Evolutionary conservation across 2,888 invertebrate species (phyloP).

Genomic region (Bugula neritina): DNA sequence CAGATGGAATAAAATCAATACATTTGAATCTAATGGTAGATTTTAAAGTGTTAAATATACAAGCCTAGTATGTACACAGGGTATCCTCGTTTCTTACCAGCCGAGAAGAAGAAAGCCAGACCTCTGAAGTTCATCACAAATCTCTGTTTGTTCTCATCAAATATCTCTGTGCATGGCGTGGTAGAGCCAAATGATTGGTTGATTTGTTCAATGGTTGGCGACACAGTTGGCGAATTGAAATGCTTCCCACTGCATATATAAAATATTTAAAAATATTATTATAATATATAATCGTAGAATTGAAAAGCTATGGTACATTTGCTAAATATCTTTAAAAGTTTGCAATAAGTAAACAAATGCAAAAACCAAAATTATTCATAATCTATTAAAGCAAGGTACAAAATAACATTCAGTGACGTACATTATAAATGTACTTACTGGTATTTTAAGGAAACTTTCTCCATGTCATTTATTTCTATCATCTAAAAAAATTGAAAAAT

Average conservation of each 20-base stretch:
- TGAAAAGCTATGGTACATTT: no score
- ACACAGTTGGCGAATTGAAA: conserved; percentile 74
- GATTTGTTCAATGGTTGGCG: conserved; percentile 94
- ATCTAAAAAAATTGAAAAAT: conserved; percentile 61
- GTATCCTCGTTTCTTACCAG: conserved; percentile 61
- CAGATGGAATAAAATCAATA: no score
- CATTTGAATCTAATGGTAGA: no score
- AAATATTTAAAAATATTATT: conserved; percentile 30
- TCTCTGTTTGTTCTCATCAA: conserved; percentile 88
- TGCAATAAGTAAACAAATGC: background rate
- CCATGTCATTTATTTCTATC: conserved; percentile 96
- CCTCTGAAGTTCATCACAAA: conserved; percentile 95
- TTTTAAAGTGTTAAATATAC: no score
- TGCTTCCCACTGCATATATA: conserved; percentile 44
- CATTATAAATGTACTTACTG: conserved; percentile 63
- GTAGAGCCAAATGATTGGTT: conserved; percentile 99
- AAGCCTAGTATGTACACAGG: no score
- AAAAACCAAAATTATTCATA: no score
- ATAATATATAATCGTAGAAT: no score
- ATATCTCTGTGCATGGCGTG: conserved; percentile 80
- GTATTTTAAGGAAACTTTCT: conserved; percentile 91
- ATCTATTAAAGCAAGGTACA: no score
- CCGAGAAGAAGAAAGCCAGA: conserved; percentile 92
- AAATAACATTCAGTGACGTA: background rate
- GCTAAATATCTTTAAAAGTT: background rate